These are phyloP conservation scores for Melozone crissalis DNA, from an alignment of 2,113 vertebrate species.

Conservation along the genomic window DNA sequence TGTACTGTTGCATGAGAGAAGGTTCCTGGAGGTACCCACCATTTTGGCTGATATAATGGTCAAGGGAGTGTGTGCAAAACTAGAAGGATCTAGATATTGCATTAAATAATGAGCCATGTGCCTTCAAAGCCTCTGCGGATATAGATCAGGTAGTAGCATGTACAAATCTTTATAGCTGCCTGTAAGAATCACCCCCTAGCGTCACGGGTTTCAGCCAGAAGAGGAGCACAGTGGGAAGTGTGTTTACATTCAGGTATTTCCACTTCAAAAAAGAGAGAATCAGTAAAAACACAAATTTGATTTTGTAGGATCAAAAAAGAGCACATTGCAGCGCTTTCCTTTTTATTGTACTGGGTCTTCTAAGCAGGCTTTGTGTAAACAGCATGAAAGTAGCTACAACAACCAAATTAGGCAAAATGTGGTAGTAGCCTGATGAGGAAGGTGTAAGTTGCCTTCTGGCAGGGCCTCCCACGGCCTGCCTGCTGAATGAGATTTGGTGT, in stretches of 20 bases:
- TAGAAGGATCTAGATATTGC: not conserved
- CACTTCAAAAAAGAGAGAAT: not conserved
- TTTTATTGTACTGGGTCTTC: not conserved
- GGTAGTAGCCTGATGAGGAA: not conserved
- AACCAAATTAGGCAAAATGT: slow-evolving; percentile 1
- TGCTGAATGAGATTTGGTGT: not conserved
- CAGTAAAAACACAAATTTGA: not conserved
- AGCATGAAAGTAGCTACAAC: not conserved
- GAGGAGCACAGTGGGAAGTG: not conserved
- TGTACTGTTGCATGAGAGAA: not conserved
- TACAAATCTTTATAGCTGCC: rapidly evolving
- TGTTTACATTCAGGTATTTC: not conserved
- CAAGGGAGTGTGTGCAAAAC: not conserved
- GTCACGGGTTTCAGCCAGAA: not conserved
- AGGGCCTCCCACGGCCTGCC: not conserved
- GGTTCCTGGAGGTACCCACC: not conserved
- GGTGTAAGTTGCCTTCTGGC: not conserved
- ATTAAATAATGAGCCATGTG: not conserved
- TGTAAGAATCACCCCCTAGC: not conserved
- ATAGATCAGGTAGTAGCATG: not conserved
- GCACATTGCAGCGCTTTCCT: not conserved
- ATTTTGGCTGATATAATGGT: not conserved
- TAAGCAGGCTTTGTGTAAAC: not conserved
- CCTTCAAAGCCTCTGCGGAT: not conserved
- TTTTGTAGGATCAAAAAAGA: not conserved